Evolutionary conservation across 2,797 vertebrate species (phyloP).

Genomic region (Gallinago nigripennis): DNA sequence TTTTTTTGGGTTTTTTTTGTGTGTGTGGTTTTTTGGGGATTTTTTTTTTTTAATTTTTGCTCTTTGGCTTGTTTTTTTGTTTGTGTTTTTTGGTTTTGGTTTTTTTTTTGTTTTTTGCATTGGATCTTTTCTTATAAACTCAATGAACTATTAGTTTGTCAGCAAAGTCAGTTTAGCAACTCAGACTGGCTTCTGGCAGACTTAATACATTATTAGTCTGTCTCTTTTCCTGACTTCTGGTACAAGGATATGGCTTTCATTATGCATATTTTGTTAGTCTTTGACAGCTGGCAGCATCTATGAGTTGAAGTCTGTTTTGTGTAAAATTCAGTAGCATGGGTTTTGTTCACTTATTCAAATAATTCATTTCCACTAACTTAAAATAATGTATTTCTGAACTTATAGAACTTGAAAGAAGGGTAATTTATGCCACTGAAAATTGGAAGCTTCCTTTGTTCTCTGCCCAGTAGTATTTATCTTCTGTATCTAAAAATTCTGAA

Average conservation of each 20-base stretch:
- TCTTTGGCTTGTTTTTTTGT: not conserved
- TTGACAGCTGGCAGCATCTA: not conserved
- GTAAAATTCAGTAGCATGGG: not conserved
- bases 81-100: not conserved
- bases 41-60: not conserved
- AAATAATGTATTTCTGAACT: not conserved
- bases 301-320: constrained; percentile 22
- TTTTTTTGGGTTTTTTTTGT: too few species aligned
- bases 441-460: not conserved
- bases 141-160: not conserved
- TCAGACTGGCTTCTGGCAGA: constrained; percentile 12
- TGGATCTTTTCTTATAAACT: not conserved
- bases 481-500: not conserved
- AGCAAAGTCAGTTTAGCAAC: not conserved
- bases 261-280: constrained; percentile 24
- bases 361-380: not conserved
- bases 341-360: constrained; percentile 11
- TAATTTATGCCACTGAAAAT: not conserved
- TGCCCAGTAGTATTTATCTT: not conserved
- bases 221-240: constrained; percentile 38
- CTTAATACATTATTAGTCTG: constrained; percentile 7
- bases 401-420: not conserved
- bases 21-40: too few species aligned
- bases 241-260: constrained; percentile 25
- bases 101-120: fast-evolving